phyloP scores from a whole-genome alignment of 2,797 vertebrate species.

The Phaenicophaeus curvirostris region DNA sequence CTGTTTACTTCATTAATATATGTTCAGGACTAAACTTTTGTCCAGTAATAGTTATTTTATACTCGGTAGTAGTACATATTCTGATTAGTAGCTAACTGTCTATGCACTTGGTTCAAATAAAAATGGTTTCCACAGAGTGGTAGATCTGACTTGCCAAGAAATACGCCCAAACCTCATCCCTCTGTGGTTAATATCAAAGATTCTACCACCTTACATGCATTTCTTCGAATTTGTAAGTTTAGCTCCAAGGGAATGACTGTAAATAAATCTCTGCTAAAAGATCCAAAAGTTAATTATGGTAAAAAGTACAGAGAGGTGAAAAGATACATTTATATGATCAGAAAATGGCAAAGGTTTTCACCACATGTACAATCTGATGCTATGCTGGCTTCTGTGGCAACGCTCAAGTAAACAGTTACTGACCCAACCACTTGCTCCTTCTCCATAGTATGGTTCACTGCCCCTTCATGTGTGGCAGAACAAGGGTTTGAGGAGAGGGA shows the following conservation, averaged over 20 bases:
- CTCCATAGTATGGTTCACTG: neutral
- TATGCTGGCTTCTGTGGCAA: neutral
- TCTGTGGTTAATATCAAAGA: neutral
- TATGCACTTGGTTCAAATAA: neutral
- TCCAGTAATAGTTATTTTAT: neutral
- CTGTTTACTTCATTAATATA: neutral
- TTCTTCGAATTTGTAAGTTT: neutral
- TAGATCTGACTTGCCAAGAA: neutral
- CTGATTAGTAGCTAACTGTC: neutral
- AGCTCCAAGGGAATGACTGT: neutral
- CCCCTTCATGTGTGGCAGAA: neutral
- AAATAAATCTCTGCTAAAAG: neutral
- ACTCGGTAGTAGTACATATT: neutral
- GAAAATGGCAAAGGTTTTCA: neutral
- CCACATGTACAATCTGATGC: neutral
- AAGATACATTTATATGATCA: neutral
- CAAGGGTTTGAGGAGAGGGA: neutral
- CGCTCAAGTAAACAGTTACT: neutral
- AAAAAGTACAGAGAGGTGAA: neutral
- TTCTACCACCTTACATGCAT: neutral
- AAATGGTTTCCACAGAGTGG: neutral
- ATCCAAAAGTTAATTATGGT: neutral
- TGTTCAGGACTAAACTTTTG: neutral
- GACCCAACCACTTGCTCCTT: accelerated
- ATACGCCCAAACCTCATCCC: neutral